Evolutionary conservation across 2,797 vertebrate genomes (phyloP).

Genomic region (Orestias chungarensis): DNA sequence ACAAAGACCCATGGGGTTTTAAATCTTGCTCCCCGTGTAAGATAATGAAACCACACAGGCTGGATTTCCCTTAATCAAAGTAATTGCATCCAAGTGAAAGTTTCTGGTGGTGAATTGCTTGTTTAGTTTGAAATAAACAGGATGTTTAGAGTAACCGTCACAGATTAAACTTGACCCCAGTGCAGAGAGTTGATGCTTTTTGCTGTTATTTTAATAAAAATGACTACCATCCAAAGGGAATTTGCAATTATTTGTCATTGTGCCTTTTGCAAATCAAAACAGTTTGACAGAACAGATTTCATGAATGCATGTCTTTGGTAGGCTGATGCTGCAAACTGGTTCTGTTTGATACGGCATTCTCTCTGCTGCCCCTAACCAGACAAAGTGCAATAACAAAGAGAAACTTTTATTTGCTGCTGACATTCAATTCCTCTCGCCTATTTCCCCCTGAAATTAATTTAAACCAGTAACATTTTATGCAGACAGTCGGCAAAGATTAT

Average conservation of each 20-base stretch:
- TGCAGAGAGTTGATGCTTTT: constrained; percentile 12
- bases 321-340: neutral
- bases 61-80: constrained; percentile 48
- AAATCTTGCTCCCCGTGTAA: constrained; percentile 37
- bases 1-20: constrained; percentile 46
- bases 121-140: constrained; percentile 33
- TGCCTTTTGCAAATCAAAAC: neutral
- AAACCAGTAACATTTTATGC: constrained; percentile 18
- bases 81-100: constrained; percentile 66
- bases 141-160: constrained; percentile 44
- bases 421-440: constrained; percentile 17
- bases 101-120: constrained; percentile 56
- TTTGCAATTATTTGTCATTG: neutral
- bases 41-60: constrained; percentile 43
- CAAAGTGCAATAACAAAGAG: constrained; percentile 11
- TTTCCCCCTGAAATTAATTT: constrained; percentile 27
- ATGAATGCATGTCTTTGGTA: neutral
- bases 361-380: constrained; percentile 14
- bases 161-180: constrained; percentile 6
- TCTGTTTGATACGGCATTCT: too few relatives aligned
- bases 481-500: constrained; percentile 31
- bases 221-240: neutral
- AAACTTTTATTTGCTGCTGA: constrained; percentile 6
- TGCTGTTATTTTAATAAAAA: constrained; percentile 27
- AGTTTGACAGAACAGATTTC: neutral